Percentiles rank a stretch among this genome's conserved stretches.
phyloP scores from a whole-genome alignment of 2,797 vertebrate species.

The Periophthalmus magnuspinnatus region DNA sequence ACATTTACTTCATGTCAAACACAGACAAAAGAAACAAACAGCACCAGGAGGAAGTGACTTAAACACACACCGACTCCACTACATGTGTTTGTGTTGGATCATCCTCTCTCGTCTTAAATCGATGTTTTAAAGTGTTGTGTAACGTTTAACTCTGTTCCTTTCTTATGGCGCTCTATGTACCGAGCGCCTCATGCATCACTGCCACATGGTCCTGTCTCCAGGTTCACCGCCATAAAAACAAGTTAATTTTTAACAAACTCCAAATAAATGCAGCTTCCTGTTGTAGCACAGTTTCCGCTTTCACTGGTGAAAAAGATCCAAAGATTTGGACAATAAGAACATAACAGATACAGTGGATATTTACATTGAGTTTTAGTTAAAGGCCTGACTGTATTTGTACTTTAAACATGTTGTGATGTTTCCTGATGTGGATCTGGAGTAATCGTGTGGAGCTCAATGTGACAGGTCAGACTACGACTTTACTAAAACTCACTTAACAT shows the following conservation, averaged over 20 bases:
- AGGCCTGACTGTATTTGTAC: background rate
- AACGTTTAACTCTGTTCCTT: conserved; percentile 53
- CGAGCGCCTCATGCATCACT: conserved; percentile 66
- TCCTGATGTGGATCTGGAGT: too few species aligned
- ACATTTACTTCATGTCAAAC: background rate
- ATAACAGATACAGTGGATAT: background rate
- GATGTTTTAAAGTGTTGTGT: conserved; percentile 34
- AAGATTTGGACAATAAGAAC: background rate
- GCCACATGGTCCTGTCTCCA: conserved; percentile 68
- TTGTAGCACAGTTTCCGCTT: conserved; percentile 29
- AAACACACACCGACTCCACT: background rate
- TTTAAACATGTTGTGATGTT: background rate
- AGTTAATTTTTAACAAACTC: conserved; percentile 81
- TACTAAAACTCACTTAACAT: too few species aligned
- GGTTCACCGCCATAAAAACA: conserved; percentile 74
- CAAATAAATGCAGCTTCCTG: conserved; percentile 65
- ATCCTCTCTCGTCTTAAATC: conserved; percentile 39
- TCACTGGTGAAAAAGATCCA: conserved; percentile 18
- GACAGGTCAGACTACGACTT: too few species aligned
- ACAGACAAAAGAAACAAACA: background rate
- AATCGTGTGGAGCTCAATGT: too few species aligned
- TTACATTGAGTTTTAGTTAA: background rate
- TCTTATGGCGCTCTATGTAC: conserved; percentile 66
- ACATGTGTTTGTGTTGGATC: background rate
- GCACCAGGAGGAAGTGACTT: background rate